These are phyloP conservation scores for Smutsia temminckii DNA, from an alignment of 2,797 vertebrate genomes.

Conservation along the genomic window DNA sequence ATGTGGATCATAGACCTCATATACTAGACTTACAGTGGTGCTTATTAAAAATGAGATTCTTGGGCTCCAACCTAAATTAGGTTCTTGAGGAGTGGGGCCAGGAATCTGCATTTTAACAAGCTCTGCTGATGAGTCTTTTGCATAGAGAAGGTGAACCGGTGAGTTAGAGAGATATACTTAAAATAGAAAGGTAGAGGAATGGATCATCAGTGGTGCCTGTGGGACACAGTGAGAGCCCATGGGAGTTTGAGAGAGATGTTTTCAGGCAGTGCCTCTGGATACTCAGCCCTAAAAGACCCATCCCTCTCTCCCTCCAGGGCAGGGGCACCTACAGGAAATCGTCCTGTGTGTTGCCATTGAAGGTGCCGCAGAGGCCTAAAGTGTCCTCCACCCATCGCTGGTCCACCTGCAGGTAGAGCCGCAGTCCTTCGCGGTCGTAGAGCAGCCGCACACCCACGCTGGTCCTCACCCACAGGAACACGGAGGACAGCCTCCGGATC, in stretches of 20 bases:
- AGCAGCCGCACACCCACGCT: conserved; percentile 90
- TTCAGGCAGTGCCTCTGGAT: neutral
- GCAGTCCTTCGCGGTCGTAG: conserved; percentile 92
- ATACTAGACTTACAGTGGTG: neutral
- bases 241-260: neutral
- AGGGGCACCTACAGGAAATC: conserved; percentile 92
- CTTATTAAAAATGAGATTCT: neutral
- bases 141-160: neutral
- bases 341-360: conserved; percentile 97
- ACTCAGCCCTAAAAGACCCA: rapidly evolving
- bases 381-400: conserved; percentile 93
- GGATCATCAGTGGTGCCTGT: neutral
- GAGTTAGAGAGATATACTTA: neutral
- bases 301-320: neutral
- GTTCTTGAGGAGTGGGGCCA: neutral
- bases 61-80: neutral
- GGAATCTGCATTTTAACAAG: neutral
- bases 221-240: too few relatives aligned
- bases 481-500: conserved; percentile 92
- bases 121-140: neutral
- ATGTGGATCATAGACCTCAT: neutral
- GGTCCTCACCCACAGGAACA: conserved; percentile 94
- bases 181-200: neutral
- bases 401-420: conserved; percentile 93
- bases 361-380: conserved; percentile 95